Evolutionary conservation across 2,888 invertebrate species (phyloP).

Genomic region (Drosophila imparisetae): DNA sequence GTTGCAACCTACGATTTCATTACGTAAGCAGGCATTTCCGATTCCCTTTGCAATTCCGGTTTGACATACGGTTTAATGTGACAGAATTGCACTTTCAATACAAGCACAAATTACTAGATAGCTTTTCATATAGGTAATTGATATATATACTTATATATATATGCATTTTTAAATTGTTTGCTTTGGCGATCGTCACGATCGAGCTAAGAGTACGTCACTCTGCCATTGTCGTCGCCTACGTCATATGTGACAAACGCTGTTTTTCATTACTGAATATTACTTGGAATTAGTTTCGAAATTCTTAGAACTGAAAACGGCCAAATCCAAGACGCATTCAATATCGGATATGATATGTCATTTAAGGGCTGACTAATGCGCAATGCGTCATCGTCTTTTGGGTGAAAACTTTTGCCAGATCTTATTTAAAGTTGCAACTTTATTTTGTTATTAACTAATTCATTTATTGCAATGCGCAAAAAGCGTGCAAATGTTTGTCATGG

Average conservation of each 20-base stretch:
- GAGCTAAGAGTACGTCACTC: slow-evolving; percentile 19
- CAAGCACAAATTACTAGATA: neutral
- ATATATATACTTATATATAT: neutral
- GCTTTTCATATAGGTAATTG: neutral
- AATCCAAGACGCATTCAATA: neutral
- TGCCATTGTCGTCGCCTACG: slow-evolving; percentile 22
- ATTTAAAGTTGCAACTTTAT: slow-evolving; percentile 23
- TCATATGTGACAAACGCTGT: slow-evolving; percentile 22
- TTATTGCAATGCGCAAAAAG: slow-evolving; percentile 9
- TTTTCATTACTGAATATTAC: slow-evolving; percentile 32
- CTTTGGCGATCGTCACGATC: slow-evolving; percentile 48
- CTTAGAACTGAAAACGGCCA: slow-evolving; percentile 39
- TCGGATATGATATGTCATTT: neutral
- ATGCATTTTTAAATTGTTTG: slow-evolving; percentile 30
- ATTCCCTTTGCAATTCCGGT: neutral
- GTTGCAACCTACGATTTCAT: no score
- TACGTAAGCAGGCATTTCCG: neutral
- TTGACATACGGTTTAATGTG: neutral
- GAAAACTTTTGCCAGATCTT: slow-evolving; percentile 9
- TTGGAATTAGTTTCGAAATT: slow-evolving; percentile 52
- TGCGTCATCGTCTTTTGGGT: slow-evolving; percentile 30
- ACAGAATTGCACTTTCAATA: neutral
- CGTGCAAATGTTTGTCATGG: slow-evolving; percentile 58
- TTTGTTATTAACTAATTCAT: neutral
- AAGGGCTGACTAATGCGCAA: slow-evolving; percentile 47